Base-by-base conservation (phyloP, 2,888 invertebrate species). In the Dorcus hopei region DNA sequence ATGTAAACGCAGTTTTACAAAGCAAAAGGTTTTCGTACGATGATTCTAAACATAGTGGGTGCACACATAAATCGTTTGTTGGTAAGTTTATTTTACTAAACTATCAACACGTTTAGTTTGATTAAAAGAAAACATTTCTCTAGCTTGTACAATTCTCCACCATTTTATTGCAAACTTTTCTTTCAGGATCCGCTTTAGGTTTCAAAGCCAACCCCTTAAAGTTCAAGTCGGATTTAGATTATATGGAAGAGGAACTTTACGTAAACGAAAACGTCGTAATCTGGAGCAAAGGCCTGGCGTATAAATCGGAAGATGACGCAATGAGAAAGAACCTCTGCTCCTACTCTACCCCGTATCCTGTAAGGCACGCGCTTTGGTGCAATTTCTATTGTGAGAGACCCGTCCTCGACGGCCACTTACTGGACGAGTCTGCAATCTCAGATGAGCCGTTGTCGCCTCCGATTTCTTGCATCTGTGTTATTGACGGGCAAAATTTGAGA, bases 241-340 rank as follows among this genome's bases (percentile, higher is more conserved):
- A 70, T 83, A 86, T 74, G 68, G 95, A 95, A 77, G 95, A 95
- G 74, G 96, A 96, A 74, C 79, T 96, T 53, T 96, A 94, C 81
- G 86, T 92, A 2, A 89, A 87, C 69, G 93, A 90, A 2, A 86
- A 90, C 72, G 90, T 91, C 14, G 94, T 92, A 3, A 85, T 95
- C 38, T 93, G 92, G 90, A 89, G 86, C 8, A 83, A 83, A 80
- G 87, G 85, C 11, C 71, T 85, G 41, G 76, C 83, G 9, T 84
- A 82, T 54, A 83, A 81, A 68, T 65, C 80, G 1, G 80, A 82
- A 8, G 77, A 78, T 3, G 79, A 83, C 26, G 83, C 83, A 66
- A 80, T 81, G 8, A 76, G 84, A 61, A 82, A 82, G 71, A 84
- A 82, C 3, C 80, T 89, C 19, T 84, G 86, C 64, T 89, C 91